Conservation (phyloP, 2,113 vertebrate species). For the Oncorhynchus nerka region DNA sequence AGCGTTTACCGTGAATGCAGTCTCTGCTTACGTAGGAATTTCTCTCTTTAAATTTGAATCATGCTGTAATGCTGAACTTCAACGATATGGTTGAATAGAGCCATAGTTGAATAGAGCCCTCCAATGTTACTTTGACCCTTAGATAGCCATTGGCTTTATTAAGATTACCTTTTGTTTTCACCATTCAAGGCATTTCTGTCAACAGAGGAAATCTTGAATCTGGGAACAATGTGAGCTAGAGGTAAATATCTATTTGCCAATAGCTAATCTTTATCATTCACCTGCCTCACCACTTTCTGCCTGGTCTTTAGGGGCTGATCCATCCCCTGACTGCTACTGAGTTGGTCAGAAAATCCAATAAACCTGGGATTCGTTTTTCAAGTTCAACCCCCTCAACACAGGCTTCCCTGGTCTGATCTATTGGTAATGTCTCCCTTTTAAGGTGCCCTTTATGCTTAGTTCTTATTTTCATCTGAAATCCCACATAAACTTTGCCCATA, state of each 20-base stretch:
- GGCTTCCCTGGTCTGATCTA: neutral
- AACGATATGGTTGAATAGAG: no score
- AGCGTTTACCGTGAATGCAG: no score
- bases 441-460: conserved; percentile 13
- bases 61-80: no score
- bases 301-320: conserved; percentile 16
- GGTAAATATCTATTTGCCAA: conserved; percentile 17
- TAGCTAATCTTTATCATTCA: conserved; percentile 25
- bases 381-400: conserved; percentile 4
- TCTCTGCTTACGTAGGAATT: no score
- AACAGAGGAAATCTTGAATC: conserved; percentile 5
- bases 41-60: no score
- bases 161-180: neutral
- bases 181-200: conserved; percentile 2
- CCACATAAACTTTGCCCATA: conserved; percentile 17
- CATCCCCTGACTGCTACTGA: conserved; percentile 18
- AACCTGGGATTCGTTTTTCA: conserved; percentile 22
- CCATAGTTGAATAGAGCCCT: neutral
- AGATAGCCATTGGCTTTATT: neutral
- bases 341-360: conserved; percentile 34
- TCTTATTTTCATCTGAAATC: conserved; percentile 25
- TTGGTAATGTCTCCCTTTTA: neutral
- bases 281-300: conserved; percentile 7
- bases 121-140: neutral
- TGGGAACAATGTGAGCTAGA: conserved; percentile 9